Conservation (phyloP, 2,797 vertebrate species). For the Coreius guichenoti region DNA sequence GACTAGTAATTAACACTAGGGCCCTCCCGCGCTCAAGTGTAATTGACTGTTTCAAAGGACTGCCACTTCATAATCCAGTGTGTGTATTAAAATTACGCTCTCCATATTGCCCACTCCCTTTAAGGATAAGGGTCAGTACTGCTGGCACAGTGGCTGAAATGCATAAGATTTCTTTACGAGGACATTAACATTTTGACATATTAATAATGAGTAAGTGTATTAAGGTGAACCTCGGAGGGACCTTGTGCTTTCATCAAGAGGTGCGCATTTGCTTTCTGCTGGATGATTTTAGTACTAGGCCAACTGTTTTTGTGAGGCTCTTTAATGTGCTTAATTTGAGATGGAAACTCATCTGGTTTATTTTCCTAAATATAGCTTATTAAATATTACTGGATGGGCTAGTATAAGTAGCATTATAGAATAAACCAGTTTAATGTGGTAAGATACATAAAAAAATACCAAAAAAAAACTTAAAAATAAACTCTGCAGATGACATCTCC, state of each 20-base stretch:
- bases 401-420: background rate
- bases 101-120: slow-evolving; percentile 84
- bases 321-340: slow-evolving; percentile 46
- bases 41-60: slow-evolving; percentile 99
- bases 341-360: slow-evolving; percentile 36
- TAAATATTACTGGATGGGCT: slow-evolving; percentile 15
- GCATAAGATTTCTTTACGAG: slow-evolving; percentile 94
- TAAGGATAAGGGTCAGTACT: slow-evolving; percentile 93
- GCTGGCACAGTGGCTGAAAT: slow-evolving; percentile 91
- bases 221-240: slow-evolving; percentile 72
- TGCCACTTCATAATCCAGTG: slow-evolving; percentile 90
- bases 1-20: slow-evolving; percentile 99
- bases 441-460: background rate
- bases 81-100: slow-evolving; percentile 94
- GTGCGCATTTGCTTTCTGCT: slow-evolving; percentile 68
- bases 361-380: slow-evolving; percentile 36
- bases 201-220: slow-evolving; percentile 91
- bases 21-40: slow-evolving; percentile 95
- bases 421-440: background rate
- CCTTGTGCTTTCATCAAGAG: slow-evolving; percentile 70
- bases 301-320: slow-evolving; percentile 52
- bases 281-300: slow-evolving; percentile 58
- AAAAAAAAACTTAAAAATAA: background rate
- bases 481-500: background rate
- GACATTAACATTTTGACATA: slow-evolving; percentile 93